Evolutionary conservation across 2,797 vertebrate genomes (phyloP), one percentile per base, ranked within the genome.

Genomic region (Sarcoramphus papa): DNA sequence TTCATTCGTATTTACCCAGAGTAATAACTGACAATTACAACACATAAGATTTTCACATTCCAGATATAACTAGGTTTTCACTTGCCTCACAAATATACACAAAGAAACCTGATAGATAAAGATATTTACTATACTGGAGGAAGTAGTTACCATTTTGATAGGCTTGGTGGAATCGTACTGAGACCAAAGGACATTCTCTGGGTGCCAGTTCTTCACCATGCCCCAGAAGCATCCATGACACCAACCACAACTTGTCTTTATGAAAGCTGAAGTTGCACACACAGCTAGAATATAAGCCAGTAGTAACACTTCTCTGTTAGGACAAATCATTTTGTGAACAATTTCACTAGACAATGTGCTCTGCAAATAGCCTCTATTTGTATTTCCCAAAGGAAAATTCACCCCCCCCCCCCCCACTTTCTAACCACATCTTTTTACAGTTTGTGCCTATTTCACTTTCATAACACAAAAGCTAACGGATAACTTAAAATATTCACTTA

Each of bases 381-480:
- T 56, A 56, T 45, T 56, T 87, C 72, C 65, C 53, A 28, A 67
- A 56, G 41, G 8, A 82, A 40, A 63, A 68, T 7, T 70, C 41
- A 65, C 12, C 15, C 0, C 5, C 4, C n/a, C n/a, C n/a, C 23
- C 10, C 20, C 0, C 1, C 4, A 28, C 35, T 72, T 57, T 62
- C 56, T 63, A 81, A 45, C 33, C 53, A 77, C 11, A 28, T 17
- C 12, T 59, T 65, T 60, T 54, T 48, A 41, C 75, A 67, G 31
- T 28, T 75, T 60, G 33, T 54, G 25, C 69, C 40, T 76, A 45
- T 50, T 81, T 85, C 64, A 80, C 7, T 47, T 67, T 48, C 30
- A 14, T 40, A 40, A 57, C 60, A 30, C 28, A 62, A 67, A 78
- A 47, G 30, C 28, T 79, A 53, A 56, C 5, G 14, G 35, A 40